Percentiles rank a stretch among this genome's conserved stretches.
phyloP scores from a whole-genome alignment of 2,888 invertebrate species.

The Labia minor region DNA sequence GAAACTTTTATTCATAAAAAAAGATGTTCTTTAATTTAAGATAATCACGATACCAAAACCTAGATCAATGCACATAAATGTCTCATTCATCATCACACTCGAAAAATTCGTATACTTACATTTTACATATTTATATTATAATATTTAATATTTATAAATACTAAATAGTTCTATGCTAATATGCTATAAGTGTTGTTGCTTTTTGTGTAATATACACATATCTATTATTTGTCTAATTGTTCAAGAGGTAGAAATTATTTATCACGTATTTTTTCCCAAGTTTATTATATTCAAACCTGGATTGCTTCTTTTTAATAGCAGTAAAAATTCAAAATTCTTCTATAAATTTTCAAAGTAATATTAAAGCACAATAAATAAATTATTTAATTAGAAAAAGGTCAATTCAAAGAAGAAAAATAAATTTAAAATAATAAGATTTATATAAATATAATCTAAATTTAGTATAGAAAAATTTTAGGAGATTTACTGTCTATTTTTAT shows the following conservation, averaged over 20 bases:
- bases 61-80: not conserved
- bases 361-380: not conserved
- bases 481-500: not conserved
- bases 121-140: not conserved
- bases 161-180: not conserved
- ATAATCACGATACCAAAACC: not conserved
- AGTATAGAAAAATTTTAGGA: not conserved
- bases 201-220: not conserved
- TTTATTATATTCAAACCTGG: too few relatives aligned
- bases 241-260: constrained; percentile 40
- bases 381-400: not conserved
- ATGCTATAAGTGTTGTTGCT: not conserved
- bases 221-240: constrained; percentile 34
- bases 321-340: not conserved
- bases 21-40: not conserved
- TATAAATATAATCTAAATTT: not conserved
- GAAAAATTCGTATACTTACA: not conserved
- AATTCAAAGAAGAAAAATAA: not conserved
- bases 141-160: not conserved
- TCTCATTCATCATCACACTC: not conserved
- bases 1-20: not conserved
- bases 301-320: too few relatives aligned
- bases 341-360: not conserved
- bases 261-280: not conserved
- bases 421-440: not conserved